Evolutionary conservation across 2,888 invertebrate genomes (phyloP).

Genomic region (Iselma pallidipennis): DNA sequence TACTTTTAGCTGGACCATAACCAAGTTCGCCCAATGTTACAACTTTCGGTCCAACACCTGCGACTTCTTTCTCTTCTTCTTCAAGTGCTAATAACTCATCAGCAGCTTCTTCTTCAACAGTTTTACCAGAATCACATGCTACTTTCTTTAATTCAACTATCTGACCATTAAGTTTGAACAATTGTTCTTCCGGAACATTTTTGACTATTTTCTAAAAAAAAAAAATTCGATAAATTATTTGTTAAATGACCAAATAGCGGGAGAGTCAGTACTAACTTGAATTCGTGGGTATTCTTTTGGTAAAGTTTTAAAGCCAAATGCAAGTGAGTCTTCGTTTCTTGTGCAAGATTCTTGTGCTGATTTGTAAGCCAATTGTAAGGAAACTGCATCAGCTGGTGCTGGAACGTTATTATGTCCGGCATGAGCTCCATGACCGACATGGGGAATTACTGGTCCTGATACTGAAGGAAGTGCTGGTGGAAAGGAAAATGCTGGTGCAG

Average conservation of each 20-base stretch:
- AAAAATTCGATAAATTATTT: constrained; percentile 1
- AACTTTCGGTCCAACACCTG: constrained; percentile 3
- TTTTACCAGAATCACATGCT: constrained; percentile 18
- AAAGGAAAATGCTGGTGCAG: too few species aligned
- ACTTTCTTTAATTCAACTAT: constrained; percentile 57
- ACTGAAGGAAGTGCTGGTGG: not conserved
- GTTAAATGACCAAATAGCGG: not conserved
- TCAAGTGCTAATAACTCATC: constrained; percentile 42
- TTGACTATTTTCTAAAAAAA: constrained; percentile 28
- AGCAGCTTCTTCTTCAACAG: constrained; percentile 46
- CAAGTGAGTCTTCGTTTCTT: constrained; percentile 58
- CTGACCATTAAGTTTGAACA: constrained; percentile 58
- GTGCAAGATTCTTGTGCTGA: constrained; percentile 50
- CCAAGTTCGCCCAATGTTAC: constrained; percentile 54
- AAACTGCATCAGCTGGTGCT: constrained; percentile 57
- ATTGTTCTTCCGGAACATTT: constrained; percentile 58
- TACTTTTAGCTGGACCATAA: constrained; percentile 53
- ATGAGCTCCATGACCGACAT: too few species aligned
- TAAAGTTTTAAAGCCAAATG: constrained; percentile 59
- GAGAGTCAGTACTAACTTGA: not conserved
- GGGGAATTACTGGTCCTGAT: too few species aligned
- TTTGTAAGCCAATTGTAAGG: constrained; percentile 55
- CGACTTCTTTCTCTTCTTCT: constrained; percentile 34
- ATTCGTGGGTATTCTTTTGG: constrained; percentile 53
- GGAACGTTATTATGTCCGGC: not conserved